These are phyloP conservation scores for Melanotus villosus DNA, from an alignment of 2,888 invertebrate species.

Conservation along the genomic window DNA sequence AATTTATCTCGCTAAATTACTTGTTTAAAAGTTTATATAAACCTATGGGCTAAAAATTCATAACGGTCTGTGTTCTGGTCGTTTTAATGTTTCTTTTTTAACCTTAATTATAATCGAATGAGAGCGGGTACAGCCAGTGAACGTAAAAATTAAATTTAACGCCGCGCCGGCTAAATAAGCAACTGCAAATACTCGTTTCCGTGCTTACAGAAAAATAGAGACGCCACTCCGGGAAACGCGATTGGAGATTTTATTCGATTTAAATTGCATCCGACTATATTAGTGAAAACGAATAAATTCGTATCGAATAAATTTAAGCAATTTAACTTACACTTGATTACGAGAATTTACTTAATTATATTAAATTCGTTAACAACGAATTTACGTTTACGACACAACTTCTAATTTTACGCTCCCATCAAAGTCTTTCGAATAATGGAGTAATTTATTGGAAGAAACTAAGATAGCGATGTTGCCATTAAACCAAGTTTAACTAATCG, in stretches of 20 bases:
- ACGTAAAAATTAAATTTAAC: slow-evolving; percentile 18
- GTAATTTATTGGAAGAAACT: slow-evolving; percentile 14
- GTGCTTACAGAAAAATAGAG: slow-evolving; percentile 4
- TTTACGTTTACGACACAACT: slow-evolving; percentile 23
- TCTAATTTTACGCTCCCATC: slow-evolving; percentile 14
- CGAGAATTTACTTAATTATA: slow-evolving; percentile 28
- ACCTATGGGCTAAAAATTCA: slow-evolving; percentile 3
- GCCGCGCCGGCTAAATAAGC: slow-evolving; percentile 20
- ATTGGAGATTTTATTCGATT: slow-evolving; percentile 17
- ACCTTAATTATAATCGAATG: slow-evolving; percentile 13
- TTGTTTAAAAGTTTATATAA: slow-evolving; percentile 19
- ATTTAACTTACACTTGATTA: slow-evolving; percentile 27
- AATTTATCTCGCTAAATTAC: slow-evolving; percentile 13
- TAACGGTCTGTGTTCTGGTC: slow-evolving; percentile 3
- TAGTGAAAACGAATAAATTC: slow-evolving; percentile 10
- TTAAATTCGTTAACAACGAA: slow-evolving; percentile 17
- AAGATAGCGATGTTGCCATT: background rate
- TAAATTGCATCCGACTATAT: slow-evolving; percentile 18
- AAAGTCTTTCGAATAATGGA: slow-evolving; percentile 1
- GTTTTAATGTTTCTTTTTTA: background rate
- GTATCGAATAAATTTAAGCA: slow-evolving; percentile 17
- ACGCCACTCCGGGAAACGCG: background rate
- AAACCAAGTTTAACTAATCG: background rate
- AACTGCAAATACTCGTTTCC: slow-evolving; percentile 9
- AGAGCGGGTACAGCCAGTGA: slow-evolving; percentile 10